These are phyloP conservation scores for Drosophila orena DNA, from an alignment of 1,140 invertebrate species.

Conservation along the genomic window DNA sequence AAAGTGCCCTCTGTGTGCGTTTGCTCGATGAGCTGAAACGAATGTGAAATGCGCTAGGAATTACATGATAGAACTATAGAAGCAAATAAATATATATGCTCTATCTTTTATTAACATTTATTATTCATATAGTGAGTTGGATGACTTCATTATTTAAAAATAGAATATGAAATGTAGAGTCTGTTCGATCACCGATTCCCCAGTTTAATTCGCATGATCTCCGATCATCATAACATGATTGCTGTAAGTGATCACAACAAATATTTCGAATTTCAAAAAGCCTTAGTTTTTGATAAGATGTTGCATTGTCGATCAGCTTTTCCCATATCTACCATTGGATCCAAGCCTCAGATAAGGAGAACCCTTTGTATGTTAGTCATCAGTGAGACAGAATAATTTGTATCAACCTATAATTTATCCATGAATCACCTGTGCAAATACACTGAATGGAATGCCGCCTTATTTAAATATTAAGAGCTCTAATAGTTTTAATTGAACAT, in stretches of 20 bases:
- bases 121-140: not conserved
- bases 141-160: not conserved
- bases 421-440: slow-evolving; percentile 3
- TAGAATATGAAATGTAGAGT: not conserved
- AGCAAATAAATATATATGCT: not conserved
- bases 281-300: not conserved
- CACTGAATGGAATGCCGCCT: slow-evolving; percentile 2
- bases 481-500: slow-evolving; percentile 4
- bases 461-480: slow-evolving; percentile 11
- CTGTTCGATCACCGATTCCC: not conserved
- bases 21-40: slow-evolving; percentile 20
- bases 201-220: not conserved
- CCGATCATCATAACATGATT: not conserved
- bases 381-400: slow-evolving; percentile 1
- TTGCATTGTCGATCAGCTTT: not conserved
- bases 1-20: slow-evolving; percentile 20
- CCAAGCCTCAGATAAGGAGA: slow-evolving; percentile 2
- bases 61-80: no score
- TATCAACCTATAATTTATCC: not conserved
- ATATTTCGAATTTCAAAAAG: not conserved
- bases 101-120: not conserved
- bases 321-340: not conserved
- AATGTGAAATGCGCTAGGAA: slow-evolving; percentile 20
- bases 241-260: not conserved
- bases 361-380: not conserved